Conservation (phyloP, 2,113 vertebrate species). For the Saccopteryx bilineata region DNA sequence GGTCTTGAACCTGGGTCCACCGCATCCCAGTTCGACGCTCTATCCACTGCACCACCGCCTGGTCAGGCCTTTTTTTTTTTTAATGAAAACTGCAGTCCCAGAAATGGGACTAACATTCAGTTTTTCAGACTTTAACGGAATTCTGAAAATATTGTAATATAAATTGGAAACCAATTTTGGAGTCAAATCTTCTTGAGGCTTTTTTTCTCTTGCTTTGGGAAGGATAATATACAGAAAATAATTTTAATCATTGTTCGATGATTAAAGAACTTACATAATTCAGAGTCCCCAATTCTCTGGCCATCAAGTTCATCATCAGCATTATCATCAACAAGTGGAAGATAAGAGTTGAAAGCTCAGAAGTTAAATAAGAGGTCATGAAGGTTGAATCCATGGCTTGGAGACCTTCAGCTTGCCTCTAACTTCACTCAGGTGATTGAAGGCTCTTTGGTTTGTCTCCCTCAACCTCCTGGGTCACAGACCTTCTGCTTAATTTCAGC, state of each 20-base stretch:
- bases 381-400: not conserved
- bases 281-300: not conserved
- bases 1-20: too few species aligned
- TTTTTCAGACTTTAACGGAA: not conserved
- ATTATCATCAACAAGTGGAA: not conserved
- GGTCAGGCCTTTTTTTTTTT: not conserved
- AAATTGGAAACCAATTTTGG: not conserved
- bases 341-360: not conserved
- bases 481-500: not conserved
- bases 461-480: not conserved
- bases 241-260: slow-evolving; percentile 10
- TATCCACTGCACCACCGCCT: too few species aligned
- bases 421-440: not conserved
- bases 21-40: too few species aligned
- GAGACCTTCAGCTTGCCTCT: not conserved
- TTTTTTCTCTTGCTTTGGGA: not conserved
- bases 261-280: not conserved
- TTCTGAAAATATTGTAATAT: slow-evolving; percentile 48
- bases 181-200: not conserved
- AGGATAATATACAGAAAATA: slow-evolving; percentile 7
- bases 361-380: not conserved
- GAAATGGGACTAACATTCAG: not conserved
- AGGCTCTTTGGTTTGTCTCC: not conserved
- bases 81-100: not conserved
- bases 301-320: not conserved